Conservation (phyloP, 2,888 invertebrate genomes). For the Drosophila nr. medialis region DNA sequence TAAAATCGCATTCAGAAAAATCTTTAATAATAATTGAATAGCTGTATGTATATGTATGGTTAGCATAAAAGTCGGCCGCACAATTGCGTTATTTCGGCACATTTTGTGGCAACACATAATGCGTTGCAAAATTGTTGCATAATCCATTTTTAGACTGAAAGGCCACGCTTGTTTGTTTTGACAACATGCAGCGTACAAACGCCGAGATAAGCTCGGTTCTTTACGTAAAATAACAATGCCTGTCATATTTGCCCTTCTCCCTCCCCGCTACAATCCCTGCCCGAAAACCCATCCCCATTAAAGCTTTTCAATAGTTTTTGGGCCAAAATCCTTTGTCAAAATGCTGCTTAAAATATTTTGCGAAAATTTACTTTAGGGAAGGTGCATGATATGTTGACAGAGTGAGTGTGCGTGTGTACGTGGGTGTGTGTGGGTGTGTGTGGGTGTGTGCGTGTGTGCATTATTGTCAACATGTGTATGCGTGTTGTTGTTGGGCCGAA, state of each 20-base stretch:
- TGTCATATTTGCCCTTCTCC: slow-evolving; percentile 44
- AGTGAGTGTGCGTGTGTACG: neutral
- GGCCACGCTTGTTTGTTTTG: slow-evolving; percentile 59
- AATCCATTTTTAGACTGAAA: slow-evolving; percentile 51
- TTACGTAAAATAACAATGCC: slow-evolving; percentile 33
- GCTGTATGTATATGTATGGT: slow-evolving; percentile 1
- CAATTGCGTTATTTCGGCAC: slow-evolving; percentile 27
- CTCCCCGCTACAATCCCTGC: neutral
- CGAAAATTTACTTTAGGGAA: slow-evolving; percentile 72
- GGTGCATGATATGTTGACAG: slow-evolving; percentile 57
- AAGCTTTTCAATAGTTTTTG: slow-evolving; percentile 21
- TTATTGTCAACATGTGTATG: slow-evolving; percentile 55
- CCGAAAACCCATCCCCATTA: neutral
- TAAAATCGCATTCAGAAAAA: neutral
- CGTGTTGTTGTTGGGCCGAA: slow-evolving; percentile 44
- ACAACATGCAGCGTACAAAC: slow-evolving; percentile 34
- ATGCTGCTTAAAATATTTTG: slow-evolving; percentile 76
- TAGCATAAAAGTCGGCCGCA: slow-evolving; percentile 39
- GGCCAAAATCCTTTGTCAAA: slow-evolving; percentile 66
- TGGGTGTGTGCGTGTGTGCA: slow-evolving; percentile 42
- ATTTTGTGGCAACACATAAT: slow-evolving; percentile 31
- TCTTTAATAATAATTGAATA: slow-evolving; percentile 24
- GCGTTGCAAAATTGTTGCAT: slow-evolving; percentile 58
- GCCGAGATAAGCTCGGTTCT: slow-evolving; percentile 36
- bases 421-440: slow-evolving; percentile 36